A percentile compares a stretch with the other conserved stretches of the same genome.
Conservation (phyloP, 2,888 invertebrate genomes). For the Sinotaia quadrata region DNA sequence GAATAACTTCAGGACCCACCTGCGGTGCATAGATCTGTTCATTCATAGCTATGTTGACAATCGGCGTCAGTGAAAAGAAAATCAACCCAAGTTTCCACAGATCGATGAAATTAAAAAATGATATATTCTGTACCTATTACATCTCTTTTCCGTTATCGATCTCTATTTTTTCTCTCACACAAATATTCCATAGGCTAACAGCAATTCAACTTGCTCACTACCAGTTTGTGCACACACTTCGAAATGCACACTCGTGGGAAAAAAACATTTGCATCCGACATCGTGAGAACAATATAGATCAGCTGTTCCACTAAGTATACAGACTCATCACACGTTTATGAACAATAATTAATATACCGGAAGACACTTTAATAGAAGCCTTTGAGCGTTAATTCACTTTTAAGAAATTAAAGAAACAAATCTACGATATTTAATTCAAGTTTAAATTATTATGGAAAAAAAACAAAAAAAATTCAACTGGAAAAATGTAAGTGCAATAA, state of each 20-base stretch:
- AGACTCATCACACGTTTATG: too few species aligned
- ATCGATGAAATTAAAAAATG: too few species aligned
- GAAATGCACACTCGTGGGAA: slow-evolving; percentile 69
- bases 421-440: too few species aligned
- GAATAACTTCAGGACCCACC: slow-evolving; percentile 20
- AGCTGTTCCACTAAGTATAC: slow-evolving; percentile 47
- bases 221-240: slow-evolving; percentile 29
- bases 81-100: too few species aligned
- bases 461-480: background rate
- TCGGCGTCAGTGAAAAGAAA: too few species aligned
- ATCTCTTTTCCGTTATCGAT: too few species aligned
- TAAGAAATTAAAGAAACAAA: too few species aligned
- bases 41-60: slow-evolving; percentile 21
- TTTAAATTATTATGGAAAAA: background rate
- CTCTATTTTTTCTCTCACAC: background rate
- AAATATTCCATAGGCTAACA: background rate
- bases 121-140: too few species aligned
- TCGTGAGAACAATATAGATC: slow-evolving; percentile 68
- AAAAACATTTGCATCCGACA: slow-evolving; percentile 67
- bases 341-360: too few species aligned
- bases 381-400: too few species aligned
- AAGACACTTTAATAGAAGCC: too few species aligned
- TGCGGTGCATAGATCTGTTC: slow-evolving; percentile 24
- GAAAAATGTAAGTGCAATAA: slow-evolving; percentile 35
- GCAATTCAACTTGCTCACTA: slow-evolving; percentile 17